Conservation (phyloP, 2,113 vertebrate genomes). For the Petroica traversi region DNA sequence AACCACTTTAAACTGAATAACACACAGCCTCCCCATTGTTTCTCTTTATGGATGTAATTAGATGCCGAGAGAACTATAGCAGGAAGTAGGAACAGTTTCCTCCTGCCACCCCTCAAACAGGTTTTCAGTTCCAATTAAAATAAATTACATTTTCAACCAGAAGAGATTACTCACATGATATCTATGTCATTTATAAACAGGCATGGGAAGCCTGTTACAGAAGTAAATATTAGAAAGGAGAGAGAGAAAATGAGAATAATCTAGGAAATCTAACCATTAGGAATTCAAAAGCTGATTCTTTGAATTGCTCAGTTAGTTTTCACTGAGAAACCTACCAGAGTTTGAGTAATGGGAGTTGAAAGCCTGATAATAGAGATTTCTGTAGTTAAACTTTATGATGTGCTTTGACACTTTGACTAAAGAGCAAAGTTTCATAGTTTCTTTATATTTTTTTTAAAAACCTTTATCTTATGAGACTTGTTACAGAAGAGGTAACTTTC, state of each 20-base stretch:
- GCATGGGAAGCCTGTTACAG: background rate
- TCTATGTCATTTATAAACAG: background rate
- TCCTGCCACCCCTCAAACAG: constrained; percentile 34
- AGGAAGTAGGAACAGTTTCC: constrained; percentile 39
- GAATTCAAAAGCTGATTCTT: background rate
- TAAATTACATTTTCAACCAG: constrained; percentile 35
- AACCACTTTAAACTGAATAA: background rate
- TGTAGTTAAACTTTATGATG: background rate
- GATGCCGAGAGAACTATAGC: constrained; percentile 18
- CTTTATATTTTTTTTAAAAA: fast-evolving
- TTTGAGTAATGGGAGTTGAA: background rate
- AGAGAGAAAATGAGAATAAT: background rate
- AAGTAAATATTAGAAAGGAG: background rate
- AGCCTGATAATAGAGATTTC: background rate
- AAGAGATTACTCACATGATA: background rate
- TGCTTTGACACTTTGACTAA: background rate
- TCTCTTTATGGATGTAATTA: constrained; percentile 22
- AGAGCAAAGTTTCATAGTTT: background rate
- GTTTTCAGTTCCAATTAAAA: constrained; percentile 62
- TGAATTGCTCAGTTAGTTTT: background rate
- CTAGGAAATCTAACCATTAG: background rate
- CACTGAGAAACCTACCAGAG: background rate
- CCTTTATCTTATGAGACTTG: background rate
- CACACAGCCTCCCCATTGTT: constrained; percentile 7
- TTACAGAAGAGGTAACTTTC: background rate